Evolutionary conservation across 2,888 invertebrate genomes (phyloP), one percentile per base, ranked within the genome.

Genomic region (Troides aeacus): DNA sequence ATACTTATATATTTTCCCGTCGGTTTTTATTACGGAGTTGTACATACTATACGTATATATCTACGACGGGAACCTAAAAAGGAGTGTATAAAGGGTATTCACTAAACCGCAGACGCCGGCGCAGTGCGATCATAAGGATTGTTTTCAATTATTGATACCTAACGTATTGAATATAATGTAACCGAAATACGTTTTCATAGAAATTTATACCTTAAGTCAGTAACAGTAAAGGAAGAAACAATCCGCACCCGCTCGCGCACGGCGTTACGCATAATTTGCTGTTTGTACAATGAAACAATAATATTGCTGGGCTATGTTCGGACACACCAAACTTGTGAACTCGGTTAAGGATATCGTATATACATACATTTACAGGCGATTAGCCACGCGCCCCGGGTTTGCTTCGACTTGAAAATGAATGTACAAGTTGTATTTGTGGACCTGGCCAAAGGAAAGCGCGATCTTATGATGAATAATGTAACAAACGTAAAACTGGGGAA

Each of bases 261-360:
- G 71, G 73, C 68, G 71, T 64, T 64, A 64, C 72, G 66, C 73
- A 74, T 77, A 74, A 73, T 74, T 76, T 71, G 71, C 71, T 68
- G 71, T 73, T 68, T 74, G 74, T 76, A 76, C 76, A 74, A 74
- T 72, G 76, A 74, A 78, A 78, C 78, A 78, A 77, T 77, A 77
- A 77, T 76, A 75, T 74, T 75, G 74, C 71, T 57, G 65, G 36
- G 69, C 76, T 72, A 73, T 77, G 75, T 77, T 77, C 73, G 76
- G 75, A 69, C 68, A 74, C 71, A 72, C 77, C 75, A 74, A 78
- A 78, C 74, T 74, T 72, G 77, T 78, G 74, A 74, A 76, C 75
- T 73, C 74, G 64, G 69, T 72, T 73, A 73, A 74, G 77, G 75
- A 68, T 68, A 69, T 69, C 75, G 73, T 21, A 21, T 21, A 21